Percentiles rank a stretch among this genome's conserved stretches.
These are phyloP conservation scores for Sandelia bainsii DNA, from an alignment of 2,797 vertebrate genomes.

Conservation along the genomic window DNA sequence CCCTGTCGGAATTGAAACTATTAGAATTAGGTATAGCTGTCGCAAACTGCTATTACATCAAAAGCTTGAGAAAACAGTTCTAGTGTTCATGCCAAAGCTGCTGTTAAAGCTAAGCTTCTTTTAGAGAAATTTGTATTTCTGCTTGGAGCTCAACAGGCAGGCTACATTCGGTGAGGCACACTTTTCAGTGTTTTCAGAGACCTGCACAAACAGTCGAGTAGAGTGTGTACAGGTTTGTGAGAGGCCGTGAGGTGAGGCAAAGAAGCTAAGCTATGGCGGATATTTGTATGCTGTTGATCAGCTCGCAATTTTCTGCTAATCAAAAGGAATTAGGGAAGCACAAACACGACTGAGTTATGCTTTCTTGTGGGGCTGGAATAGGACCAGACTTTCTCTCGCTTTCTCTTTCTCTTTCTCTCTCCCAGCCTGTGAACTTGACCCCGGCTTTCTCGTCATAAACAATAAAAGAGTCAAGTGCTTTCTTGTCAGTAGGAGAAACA, in stretches of 20 bases:
- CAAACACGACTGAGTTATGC: conserved; percentile 77
- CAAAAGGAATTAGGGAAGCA: conserved; percentile 76
- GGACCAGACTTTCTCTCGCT: conserved; percentile 55
- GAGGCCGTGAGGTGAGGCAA: conserved; percentile 56
- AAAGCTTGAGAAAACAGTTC: conserved; percentile 72
- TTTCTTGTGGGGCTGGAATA: conserved; percentile 52
- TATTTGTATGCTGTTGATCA: conserved; percentile 60
- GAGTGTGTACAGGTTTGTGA: conserved; percentile 34
- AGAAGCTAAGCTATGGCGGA: conserved; percentile 55
- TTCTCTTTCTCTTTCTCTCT: conserved; percentile 44
- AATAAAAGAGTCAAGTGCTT: conserved; percentile 76
- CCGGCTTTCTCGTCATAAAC: conserved; percentile 76
- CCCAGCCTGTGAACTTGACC: conserved; percentile 72
- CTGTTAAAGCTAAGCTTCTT: conserved; percentile 78
- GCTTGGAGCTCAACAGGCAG: conserved; percentile 46
- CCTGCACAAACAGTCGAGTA: background rate
- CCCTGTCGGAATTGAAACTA: conserved; percentile 80
- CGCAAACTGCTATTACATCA: conserved; percentile 75
- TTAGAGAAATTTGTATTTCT: conserved; percentile 75
- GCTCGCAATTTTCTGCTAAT: conserved; percentile 77
- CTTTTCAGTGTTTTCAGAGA: conserved; percentile 10
- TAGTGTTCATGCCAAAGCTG: conserved; percentile 76
- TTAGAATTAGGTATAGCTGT: conserved; percentile 76
- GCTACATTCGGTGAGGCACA: conserved; percentile 36
- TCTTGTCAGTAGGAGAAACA: conserved; percentile 67